A percentile compares a stretch with the other conserved stretches of the same genome.
Evolutionary conservation across 2,113 vertebrate genomes (phyloP).

Genomic region (Circaetus cinerascens): DNA sequence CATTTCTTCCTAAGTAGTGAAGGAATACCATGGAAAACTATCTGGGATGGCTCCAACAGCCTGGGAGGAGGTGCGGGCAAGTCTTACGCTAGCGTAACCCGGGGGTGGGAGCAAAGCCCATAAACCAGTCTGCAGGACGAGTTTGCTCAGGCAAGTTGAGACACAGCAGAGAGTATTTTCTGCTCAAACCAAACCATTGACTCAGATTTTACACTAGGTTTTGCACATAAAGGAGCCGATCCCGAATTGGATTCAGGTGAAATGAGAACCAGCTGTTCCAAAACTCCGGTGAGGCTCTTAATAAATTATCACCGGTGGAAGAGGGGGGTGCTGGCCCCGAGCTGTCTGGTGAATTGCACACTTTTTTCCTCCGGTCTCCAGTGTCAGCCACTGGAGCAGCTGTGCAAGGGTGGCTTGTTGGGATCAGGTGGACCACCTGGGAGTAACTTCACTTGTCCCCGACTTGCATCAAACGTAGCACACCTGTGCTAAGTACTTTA

Average conservation of each 20-base stretch:
- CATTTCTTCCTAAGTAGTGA: neutral
- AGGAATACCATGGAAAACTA: neutral
- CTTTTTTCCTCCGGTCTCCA: too few species aligned
- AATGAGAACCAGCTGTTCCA: neutral
- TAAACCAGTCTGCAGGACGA: rapidly evolving
- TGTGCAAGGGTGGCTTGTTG: rapidly evolving
- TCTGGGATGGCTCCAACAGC: neutral
- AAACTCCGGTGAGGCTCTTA: neutral
- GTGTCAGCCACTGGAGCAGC: neutral
- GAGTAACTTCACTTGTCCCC: neutral
- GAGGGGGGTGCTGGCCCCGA: neutral
- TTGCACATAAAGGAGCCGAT: rapidly evolving
- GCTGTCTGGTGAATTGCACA: rapidly evolving
- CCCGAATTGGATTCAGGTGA: neutral
- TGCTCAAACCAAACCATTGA: rapidly evolving
- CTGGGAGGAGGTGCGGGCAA: neutral
- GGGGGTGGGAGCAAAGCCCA: rapidly evolving
- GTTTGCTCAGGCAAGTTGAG: rapidly evolving
- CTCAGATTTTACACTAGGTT: rapidly evolving
- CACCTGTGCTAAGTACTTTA: rapidly evolving
- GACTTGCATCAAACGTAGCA: rapidly evolving
- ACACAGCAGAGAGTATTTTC: neutral
- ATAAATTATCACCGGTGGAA: rapidly evolving
- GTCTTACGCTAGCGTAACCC: rapidly evolving
- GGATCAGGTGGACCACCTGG: too few species aligned